Conservation (phyloP, 2,888 invertebrate genomes). For the Caradrina kadenii region DNA sequence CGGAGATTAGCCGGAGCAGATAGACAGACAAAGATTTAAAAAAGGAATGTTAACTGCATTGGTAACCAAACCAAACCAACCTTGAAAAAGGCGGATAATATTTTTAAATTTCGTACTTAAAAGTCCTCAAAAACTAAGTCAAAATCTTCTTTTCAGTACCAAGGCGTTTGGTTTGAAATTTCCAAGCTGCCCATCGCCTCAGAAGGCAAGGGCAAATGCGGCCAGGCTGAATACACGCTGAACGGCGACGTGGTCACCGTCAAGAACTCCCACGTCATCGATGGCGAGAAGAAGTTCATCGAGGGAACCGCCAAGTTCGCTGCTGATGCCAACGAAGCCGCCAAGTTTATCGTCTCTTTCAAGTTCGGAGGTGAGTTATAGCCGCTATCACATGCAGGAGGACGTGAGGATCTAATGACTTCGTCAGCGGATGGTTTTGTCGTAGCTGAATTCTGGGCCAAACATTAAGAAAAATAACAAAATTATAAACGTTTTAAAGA, state of each 20-base stretch:
- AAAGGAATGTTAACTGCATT: no score
- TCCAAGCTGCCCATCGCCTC: conserved; percentile 91
- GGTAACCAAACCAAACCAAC: no score
- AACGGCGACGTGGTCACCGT: conserved; percentile 80
- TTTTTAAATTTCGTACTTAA: background rate
- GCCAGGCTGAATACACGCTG: conserved; percentile 90
- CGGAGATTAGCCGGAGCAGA: no score
- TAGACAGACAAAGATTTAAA: no score
- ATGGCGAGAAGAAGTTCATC: conserved; percentile 77
- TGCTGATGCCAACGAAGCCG: conserved; percentile 84
- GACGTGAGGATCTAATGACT: no score
- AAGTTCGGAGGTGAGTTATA: conserved; percentile 78
- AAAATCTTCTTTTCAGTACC: conserved; percentile 82
- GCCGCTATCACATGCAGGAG: no score
- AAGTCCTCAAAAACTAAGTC: background rate
- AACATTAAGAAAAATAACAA: no score
- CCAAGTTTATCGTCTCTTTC: conserved; percentile 80
- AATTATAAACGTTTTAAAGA: no score
- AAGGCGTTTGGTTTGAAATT: conserved; percentile 92
- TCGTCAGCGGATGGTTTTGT: no score
- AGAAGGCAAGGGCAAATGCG: conserved; percentile 91
- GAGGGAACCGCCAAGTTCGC: conserved; percentile 81
- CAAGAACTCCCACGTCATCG: conserved; percentile 79
- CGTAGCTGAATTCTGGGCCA: no score
- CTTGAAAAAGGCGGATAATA: background rate